Conservation (phyloP, 2,888 invertebrate species). For the Morpho deidamia region DNA sequence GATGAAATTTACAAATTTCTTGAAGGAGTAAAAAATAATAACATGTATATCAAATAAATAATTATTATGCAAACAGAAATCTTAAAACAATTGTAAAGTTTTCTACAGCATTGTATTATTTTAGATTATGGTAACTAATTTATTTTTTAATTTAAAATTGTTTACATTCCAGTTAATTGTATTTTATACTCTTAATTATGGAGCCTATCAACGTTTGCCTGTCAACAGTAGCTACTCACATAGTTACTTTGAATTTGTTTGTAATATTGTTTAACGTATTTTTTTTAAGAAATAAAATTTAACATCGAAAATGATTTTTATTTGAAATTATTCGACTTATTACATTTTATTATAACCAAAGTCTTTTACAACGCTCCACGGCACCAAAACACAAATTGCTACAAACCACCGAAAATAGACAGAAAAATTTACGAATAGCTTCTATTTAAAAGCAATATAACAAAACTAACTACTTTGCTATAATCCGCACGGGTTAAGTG, state of each 20-base stretch:
- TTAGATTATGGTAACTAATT: neutral
- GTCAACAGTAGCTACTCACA: no score
- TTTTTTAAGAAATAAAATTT: slow-evolving; percentile 13
- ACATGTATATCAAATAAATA: slow-evolving; percentile 1
- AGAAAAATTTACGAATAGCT: no score
- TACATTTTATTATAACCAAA: no score
- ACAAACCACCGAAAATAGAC: no score
- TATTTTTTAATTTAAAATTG: neutral
- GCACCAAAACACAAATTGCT: no score
- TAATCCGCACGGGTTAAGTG: no score
- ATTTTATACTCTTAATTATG: no score
- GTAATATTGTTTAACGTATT: slow-evolving; percentile 3
- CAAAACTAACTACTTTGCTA: no score
- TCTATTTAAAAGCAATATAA: no score
- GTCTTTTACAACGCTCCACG: no score
- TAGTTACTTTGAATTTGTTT: neutral
- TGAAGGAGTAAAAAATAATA: no score
- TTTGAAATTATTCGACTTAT: neutral
- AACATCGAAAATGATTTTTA: slow-evolving; percentile 8
- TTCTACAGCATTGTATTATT: slow-evolving; percentile 3
- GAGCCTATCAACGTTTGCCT: no score
- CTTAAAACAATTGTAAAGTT: slow-evolving; percentile 5
- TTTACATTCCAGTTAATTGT: slow-evolving; percentile 2
- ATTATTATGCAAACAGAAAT: neutral
- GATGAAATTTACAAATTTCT: slow-evolving; percentile 7